Evolutionary conservation across 1,140 invertebrate genomes (phyloP).

Genomic region (Dendrolimus kikuchii): DNA sequence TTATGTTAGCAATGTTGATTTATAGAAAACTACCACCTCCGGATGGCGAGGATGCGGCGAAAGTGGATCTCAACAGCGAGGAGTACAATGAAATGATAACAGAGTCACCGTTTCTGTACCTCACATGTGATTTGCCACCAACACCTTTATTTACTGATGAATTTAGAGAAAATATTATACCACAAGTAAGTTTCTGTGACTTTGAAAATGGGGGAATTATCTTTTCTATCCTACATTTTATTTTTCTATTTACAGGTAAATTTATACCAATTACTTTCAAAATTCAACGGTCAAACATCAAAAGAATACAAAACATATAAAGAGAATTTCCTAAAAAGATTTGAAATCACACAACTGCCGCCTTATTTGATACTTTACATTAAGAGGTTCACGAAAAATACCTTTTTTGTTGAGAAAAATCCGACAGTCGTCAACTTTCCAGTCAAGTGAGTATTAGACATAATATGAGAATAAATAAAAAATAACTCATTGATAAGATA

Average conservation of each 20-base stretch:
- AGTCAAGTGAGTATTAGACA: constrained; percentile 85
- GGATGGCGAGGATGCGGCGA: constrained; percentile 92
- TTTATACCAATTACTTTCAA: constrained; percentile 91
- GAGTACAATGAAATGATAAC: constrained; percentile 92
- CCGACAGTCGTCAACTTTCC: constrained; percentile 99
- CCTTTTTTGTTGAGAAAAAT: constrained; percentile 99
- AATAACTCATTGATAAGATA: too few relatives aligned
- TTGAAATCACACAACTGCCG: constrained; percentile 95
- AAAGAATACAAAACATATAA: constrained; percentile 99
- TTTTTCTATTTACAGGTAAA: constrained; percentile 82
- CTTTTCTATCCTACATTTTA: constrained; percentile 4
- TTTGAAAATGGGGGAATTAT: too few relatives aligned
- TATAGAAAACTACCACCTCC: constrained; percentile 92
- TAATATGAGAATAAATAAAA: too few relatives aligned
- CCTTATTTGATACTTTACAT: constrained; percentile 99
- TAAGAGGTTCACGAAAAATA: constrained; percentile 99
- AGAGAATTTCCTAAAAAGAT: constrained; percentile 97
- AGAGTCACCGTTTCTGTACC: constrained; percentile 94
- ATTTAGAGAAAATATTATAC: constrained; percentile 98
- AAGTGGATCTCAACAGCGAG: constrained; percentile 83
- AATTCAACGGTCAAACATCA: constrained; percentile 96
- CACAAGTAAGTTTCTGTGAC: constrained; percentile 78
- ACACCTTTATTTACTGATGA: constrained; percentile 98
- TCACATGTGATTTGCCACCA: constrained; percentile 97
- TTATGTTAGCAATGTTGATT: too few relatives aligned